phyloP scores from a whole-genome alignment of 2,888 invertebrate species.

The Synergus umbraculus region DNA sequence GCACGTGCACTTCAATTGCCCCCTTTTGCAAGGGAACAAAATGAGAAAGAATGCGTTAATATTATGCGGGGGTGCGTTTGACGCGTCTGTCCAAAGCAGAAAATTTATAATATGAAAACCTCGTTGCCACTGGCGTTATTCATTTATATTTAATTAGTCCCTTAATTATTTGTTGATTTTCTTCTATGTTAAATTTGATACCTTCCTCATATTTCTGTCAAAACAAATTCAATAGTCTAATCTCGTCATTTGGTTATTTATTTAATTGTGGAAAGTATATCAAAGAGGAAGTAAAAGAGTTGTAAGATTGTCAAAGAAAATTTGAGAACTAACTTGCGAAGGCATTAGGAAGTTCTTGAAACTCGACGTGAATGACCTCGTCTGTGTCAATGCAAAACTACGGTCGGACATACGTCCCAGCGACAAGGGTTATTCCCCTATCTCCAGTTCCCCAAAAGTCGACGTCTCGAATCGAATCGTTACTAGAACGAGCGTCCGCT shows the following conservation, averaged over 20 bases:
- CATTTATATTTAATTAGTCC: not conserved
- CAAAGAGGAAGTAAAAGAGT: too few relatives aligned
- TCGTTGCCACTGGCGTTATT: slow-evolving; percentile 12
- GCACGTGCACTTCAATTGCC: not conserved
- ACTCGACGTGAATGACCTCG: slow-evolving; percentile 12
- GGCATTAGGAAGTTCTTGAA: not conserved
- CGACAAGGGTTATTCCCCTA: not conserved
- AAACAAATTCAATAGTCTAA: not conserved
- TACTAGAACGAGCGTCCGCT: slow-evolving; percentile 66
- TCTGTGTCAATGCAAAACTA: slow-evolving; percentile 49
- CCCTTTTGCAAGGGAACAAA: slow-evolving; percentile 36
- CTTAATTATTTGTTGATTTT: not conserved
- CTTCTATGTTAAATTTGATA: not conserved
- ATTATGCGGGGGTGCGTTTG: slow-evolving; percentile 35
- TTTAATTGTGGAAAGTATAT: not conserved
- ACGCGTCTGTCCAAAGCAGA: slow-evolving; percentile 67
- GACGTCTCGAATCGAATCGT: slow-evolving; percentile 68
- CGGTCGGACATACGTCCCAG: slow-evolving; percentile 50
- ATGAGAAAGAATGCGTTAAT: slow-evolving; percentile 47
- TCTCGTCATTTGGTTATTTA: not conserved
- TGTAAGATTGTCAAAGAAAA: not conserved
- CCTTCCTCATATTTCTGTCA: not conserved
- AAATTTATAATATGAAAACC: slow-evolving; percentile 69
- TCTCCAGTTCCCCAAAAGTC: slow-evolving; percentile 56
- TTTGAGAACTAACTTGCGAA: not conserved